Conservation (phyloP, 1,140 invertebrate species). For the Neotoxoptera formosana region DNA sequence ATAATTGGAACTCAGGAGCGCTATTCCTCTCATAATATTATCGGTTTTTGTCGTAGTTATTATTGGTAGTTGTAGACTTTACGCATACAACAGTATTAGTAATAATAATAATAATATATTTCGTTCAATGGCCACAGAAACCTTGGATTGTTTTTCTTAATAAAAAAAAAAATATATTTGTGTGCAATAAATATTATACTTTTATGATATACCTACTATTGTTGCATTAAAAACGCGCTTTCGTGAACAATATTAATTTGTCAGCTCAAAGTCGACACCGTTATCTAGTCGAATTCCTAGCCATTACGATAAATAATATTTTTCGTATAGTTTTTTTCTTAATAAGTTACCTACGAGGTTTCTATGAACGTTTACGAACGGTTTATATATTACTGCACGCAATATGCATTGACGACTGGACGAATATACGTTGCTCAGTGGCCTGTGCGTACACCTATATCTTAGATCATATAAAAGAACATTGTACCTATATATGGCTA, state of each 20-base stretch:
- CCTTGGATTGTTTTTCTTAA: too few species aligned
- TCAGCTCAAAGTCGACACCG: background rate
- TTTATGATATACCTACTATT: background rate
- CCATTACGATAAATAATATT: background rate
- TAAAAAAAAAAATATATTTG: too few species aligned
- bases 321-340: background rate
- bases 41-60: background rate
- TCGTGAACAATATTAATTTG: background rate
- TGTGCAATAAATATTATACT: background rate
- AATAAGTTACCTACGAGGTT: background rate
- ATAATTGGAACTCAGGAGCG: background rate
- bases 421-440: too few species aligned
- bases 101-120: too few species aligned
- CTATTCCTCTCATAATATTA: background rate
- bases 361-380: background rate
- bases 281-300: background rate
- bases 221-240: background rate
- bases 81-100: background rate
- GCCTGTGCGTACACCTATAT: too few species aligned
- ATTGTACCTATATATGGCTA: background rate
- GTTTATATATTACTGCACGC: too few species aligned
- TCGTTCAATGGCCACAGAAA: too few species aligned
- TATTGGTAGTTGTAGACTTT: background rate
- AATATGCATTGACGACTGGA: too few species aligned
- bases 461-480: too few species aligned